Base-by-base conservation (phyloP, 1,140 invertebrate genomes). In the Heliconius congener region DNA sequence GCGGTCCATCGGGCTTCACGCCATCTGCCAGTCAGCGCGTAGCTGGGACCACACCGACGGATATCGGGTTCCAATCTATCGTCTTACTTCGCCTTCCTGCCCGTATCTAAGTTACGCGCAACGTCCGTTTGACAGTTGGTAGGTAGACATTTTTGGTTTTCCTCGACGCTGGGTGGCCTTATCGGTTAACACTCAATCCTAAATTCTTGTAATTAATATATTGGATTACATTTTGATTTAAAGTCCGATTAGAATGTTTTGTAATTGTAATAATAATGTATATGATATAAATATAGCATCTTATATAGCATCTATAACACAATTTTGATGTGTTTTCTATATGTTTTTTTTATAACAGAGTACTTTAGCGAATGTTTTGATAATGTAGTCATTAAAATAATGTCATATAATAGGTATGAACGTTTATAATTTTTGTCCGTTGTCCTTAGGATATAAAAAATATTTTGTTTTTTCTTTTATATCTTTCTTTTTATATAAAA, bases 1-100 rank as follows among this genome's bases (percentile, higher is more conserved):
- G 88, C 92, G 92, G 91, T 94, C 92, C 87, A 94, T 92, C 91
- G 91, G 91, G 91, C 92, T 93, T 94, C 86, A 88, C 87, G 89
- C 88, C 89, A 94, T 87, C 84, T 92, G 92, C 91, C 92, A 92
- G 86, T 94, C 91, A 92, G 80, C 75, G 74, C 81, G 83, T 83
- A 77, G 87, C 77, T 82, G 80, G 83, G 92, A 94, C 92, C 92
- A 94, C 92, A 91, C 90, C 86, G 86, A 83, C 84, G 78, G 80
- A 83, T 88, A 86, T 94, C 91, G 79, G 37, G 91, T 94, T 94
- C 91, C 92, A 88, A 84, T 92, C 91, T 93, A 92, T 91, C 90
- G 87, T 91, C 89, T 92, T 90, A 90, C 88, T 85, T 89, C 82
- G 88, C 89, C 90, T 92, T 92, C 92, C 90, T 93, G 91, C 86